Percentiles rank a stretch among this genome's conserved stretches.
Evolutionary conservation across 2,113 vertebrate genomes (phyloP).

Genomic region (Hyla sarda): DNA sequence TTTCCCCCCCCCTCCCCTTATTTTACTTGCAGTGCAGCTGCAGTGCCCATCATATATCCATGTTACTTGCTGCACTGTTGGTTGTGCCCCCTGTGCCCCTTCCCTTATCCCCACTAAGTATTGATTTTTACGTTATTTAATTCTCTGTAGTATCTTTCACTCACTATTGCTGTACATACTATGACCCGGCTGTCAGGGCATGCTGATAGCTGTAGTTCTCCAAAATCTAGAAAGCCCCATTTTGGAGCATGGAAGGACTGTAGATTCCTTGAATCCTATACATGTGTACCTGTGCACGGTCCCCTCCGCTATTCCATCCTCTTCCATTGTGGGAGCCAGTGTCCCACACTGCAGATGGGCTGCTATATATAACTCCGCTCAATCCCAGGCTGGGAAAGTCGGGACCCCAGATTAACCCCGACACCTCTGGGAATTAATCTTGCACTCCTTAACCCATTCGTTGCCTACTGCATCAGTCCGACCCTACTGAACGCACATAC

Average conservation of each 20-base stretch:
- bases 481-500: background rate
- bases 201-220: background rate
- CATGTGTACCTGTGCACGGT: background rate
- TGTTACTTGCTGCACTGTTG: too few species aligned
- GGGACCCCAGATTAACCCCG: background rate
- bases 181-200: background rate
- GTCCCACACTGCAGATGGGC: constrained; percentile 34
- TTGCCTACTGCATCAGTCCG: background rate
- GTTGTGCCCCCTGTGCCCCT: background rate
- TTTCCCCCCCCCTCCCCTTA: too few species aligned
- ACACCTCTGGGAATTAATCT: background rate
- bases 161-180: background rate
- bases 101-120: background rate
- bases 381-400: background rate
- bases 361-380: constrained; percentile 23
- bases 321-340: too few species aligned
- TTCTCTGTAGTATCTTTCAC: too few species aligned
- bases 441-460: background rate
- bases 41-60: too few species aligned
- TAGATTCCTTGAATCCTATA: too few species aligned
- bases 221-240: too few species aligned
- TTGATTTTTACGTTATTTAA: too few species aligned
- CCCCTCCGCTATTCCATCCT: background rate
- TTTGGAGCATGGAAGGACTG: background rate
- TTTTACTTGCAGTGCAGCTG: too few species aligned